These are phyloP conservation scores for Hylyphantes graminicola DNA, from an alignment of 1,140 invertebrate species.

Conservation along the genomic window DNA sequence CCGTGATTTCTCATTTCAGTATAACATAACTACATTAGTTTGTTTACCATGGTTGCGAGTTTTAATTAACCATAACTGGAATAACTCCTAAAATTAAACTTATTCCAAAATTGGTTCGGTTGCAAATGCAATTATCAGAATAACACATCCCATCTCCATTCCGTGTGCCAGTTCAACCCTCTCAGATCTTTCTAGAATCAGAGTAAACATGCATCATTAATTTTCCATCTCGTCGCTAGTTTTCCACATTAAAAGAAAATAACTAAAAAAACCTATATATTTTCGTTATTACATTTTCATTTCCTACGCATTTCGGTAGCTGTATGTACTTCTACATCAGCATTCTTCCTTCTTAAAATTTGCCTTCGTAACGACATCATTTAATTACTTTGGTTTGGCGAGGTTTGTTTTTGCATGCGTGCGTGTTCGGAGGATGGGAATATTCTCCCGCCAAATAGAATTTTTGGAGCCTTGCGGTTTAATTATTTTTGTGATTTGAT, in stretches of 20 bases:
- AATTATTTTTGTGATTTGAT: no score
- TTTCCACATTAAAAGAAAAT: background rate
- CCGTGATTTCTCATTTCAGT: no score
- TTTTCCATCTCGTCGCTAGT: slow-evolving; percentile 34
- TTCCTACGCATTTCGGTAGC: slow-evolving; percentile 2
- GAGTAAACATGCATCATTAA: slow-evolving; percentile 53
- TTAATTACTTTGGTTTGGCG: slow-evolving; percentile 43
- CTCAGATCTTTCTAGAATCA: background rate
- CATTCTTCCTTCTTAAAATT: no score
- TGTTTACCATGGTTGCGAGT: no score
- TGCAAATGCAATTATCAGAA: no score
- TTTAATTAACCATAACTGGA: no score
- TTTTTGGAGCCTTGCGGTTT: slow-evolving; percentile 9
- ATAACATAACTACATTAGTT: no score
- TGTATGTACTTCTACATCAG: no score
- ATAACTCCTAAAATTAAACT: no score
- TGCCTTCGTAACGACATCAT: slow-evolving; percentile 42
- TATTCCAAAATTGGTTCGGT: no score
- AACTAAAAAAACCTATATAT: background rate
- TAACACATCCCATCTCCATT: no score
- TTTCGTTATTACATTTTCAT: slow-evolving; percentile 51
- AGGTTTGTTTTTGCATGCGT: slow-evolving; percentile 39
- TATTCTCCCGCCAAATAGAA: slow-evolving; percentile 28
- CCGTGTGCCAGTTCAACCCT: no score
- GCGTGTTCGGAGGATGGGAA: slow-evolving; percentile 10